Conservation (phyloP, 1,140 invertebrate species). For the Neodiprion virginianus region DNA sequence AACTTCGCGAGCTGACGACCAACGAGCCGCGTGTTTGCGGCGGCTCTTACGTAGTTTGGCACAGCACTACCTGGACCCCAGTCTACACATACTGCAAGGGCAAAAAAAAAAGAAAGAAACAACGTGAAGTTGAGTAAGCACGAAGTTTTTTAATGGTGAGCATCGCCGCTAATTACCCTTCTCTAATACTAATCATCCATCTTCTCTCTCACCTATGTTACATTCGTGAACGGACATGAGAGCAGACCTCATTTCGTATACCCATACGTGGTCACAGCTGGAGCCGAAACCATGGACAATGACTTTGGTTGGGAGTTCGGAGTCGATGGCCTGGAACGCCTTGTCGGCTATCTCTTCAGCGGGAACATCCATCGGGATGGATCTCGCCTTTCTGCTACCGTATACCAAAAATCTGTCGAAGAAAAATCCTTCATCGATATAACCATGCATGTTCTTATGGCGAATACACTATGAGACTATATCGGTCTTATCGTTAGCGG, state of each 20-base stretch:
- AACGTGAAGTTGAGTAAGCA: neutral
- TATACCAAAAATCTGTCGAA: constrained; percentile 55
- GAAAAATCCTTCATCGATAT: constrained; percentile 6
- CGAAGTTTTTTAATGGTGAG: constrained; percentile 1
- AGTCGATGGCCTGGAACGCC: constrained; percentile 58
- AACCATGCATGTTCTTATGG: neutral
- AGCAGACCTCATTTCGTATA: constrained; percentile 90
- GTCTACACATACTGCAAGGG: constrained; percentile 83
- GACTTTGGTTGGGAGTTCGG: constrained; percentile 78
- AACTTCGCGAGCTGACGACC: constrained; percentile 88
- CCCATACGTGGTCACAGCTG: constrained; percentile 89
- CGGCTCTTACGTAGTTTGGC: constrained; percentile 92
- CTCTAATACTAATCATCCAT: neutral
- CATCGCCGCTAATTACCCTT: neutral
- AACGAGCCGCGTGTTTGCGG: constrained; percentile 91
- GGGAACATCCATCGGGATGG: constrained; percentile 56
- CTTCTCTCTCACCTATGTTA: constrained; percentile 48
- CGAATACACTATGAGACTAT: constrained; percentile 3
- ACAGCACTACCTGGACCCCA: constrained; percentile 91
- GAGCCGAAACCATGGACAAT: constrained; percentile 95
- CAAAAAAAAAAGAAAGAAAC: constrained; percentile 34
- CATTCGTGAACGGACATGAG: constrained; percentile 77
- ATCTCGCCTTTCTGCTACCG: constrained; percentile 55
- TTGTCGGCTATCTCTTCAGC: constrained; percentile 56
- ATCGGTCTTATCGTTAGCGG: constrained; percentile 54